phyloP scores from a whole-genome alignment of 2,797 vertebrate genomes.

The Cyprinodon diabolis region DNA sequence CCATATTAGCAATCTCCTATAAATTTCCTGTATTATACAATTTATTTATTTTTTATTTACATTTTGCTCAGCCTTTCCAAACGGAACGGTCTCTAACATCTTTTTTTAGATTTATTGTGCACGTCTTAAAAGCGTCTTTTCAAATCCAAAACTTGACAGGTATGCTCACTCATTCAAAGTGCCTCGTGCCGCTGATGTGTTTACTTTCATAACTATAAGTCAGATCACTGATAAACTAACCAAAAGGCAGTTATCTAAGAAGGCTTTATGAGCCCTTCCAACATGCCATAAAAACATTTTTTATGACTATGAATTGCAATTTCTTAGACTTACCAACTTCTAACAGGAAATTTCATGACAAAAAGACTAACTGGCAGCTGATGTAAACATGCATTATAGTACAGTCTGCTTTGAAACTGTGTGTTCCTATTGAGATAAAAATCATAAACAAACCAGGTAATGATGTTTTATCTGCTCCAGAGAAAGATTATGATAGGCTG shows the following conservation, averaged over 20 bases:
- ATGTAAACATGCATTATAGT: background rate
- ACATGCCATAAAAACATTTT: background rate
- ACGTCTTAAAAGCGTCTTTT: too few relatives aligned
- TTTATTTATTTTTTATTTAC: too few relatives aligned
- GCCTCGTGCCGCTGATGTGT: background rate
- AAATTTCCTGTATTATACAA: too few relatives aligned
- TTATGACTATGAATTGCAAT: constrained; percentile 5
- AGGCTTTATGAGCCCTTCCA: background rate
- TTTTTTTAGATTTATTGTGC: too few relatives aligned
- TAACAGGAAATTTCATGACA: constrained; percentile 1
- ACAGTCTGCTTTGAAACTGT: background rate
- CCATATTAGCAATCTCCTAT: too few relatives aligned
- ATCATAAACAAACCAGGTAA: background rate
- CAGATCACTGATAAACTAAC: constrained; percentile 15
- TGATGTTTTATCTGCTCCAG: background rate
- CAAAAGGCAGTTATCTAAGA: constrained; percentile 25
- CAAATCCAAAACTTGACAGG: too few relatives aligned
- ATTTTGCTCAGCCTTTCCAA: too few relatives aligned
- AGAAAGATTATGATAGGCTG: background rate
- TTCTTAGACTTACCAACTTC: background rate
- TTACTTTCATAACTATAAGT: constrained; percentile 16
- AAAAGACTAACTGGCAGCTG: constrained; percentile 6
- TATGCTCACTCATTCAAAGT: background rate
- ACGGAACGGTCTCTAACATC: too few relatives aligned
- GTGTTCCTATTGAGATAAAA: background rate